Percentiles rank a stretch among this genome's conserved stretches.
Conservation (phyloP, 2,888 invertebrate genomes). For the Drosophila cracens region DNA sequence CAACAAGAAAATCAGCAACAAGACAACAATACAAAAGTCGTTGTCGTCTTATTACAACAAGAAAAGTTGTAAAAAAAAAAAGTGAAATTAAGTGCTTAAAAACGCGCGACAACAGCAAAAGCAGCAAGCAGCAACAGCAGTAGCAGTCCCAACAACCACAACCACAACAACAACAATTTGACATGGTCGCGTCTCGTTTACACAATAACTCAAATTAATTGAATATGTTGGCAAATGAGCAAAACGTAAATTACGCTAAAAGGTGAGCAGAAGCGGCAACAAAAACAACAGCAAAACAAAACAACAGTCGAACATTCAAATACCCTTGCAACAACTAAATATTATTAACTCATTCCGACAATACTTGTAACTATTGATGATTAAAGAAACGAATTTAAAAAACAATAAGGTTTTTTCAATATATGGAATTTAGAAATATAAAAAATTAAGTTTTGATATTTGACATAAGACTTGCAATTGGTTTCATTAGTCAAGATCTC, state of each 20-base stretch:
- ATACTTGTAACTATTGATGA: neutral
- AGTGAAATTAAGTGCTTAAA: constrained; percentile 78
- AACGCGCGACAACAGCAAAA: constrained; percentile 50
- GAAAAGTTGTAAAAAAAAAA: constrained; percentile 59
- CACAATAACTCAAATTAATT: constrained; percentile 79
- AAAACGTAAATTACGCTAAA: constrained; percentile 70
- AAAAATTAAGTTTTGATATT: neutral
- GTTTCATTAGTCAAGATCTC: neutral
- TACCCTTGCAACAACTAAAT: neutral
- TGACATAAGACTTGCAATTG: neutral
- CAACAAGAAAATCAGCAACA: constrained; percentile 34
- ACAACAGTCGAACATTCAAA: neutral
- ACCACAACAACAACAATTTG: constrained; percentile 56
- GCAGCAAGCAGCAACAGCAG: constrained; percentile 14
- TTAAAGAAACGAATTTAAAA: neutral
- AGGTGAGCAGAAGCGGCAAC: constrained; percentile 57
- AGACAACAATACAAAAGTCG: constrained; percentile 62
- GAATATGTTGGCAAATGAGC: constrained; percentile 77
- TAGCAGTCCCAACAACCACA: constrained; percentile 32
- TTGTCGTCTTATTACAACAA: constrained; percentile 73
- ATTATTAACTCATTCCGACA: neutral
- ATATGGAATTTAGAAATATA: neutral
- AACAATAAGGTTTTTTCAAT: neutral
- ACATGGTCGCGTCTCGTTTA: constrained; percentile 76
- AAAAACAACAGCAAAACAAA: neutral